Conservation (phyloP, 2,113 vertebrate genomes). For the Neodon shergylaensis region DNA sequence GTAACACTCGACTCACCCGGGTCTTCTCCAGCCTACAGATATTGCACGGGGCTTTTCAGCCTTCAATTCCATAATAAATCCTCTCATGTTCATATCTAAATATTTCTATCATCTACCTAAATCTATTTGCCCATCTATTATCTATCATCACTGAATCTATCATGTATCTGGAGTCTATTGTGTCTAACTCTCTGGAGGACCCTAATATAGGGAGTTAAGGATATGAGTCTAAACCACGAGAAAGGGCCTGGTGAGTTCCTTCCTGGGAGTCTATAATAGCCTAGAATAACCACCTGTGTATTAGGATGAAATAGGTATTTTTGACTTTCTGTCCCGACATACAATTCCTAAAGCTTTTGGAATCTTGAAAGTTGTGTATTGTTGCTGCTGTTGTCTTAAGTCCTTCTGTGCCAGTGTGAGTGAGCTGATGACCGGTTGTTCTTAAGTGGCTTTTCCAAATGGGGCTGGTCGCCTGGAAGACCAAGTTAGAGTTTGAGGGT, state of each 20-base stretch:
- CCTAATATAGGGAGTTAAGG: background rate
- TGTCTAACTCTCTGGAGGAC: background rate
- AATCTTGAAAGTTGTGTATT: background rate
- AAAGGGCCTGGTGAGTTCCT: background rate
- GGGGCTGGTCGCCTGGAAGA: background rate
- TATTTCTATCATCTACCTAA: too few relatives aligned
- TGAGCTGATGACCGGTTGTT: background rate
- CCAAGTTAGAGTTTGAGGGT: background rate
- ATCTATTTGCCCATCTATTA: background rate
- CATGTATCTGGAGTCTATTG: background rate
- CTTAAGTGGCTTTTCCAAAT: background rate
- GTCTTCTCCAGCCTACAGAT: background rate
- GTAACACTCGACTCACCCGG: background rate
- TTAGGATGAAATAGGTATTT: background rate
- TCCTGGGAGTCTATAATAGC: background rate
- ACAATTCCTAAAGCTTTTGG: background rate
- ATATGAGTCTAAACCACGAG: background rate
- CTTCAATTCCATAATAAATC: background rate
- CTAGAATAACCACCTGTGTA: too few relatives aligned
- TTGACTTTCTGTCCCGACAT: background rate
- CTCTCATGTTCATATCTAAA: background rate
- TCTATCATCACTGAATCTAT: background rate
- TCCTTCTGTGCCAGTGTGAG: background rate
- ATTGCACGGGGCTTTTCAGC: background rate
- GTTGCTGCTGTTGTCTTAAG: background rate